A percentile compares a stretch with the other conserved stretches of the same genome.
Evolutionary conservation across 1,140 invertebrate genomes (phyloP).

Genomic region (Pseudomyrmex sp.): DNA sequence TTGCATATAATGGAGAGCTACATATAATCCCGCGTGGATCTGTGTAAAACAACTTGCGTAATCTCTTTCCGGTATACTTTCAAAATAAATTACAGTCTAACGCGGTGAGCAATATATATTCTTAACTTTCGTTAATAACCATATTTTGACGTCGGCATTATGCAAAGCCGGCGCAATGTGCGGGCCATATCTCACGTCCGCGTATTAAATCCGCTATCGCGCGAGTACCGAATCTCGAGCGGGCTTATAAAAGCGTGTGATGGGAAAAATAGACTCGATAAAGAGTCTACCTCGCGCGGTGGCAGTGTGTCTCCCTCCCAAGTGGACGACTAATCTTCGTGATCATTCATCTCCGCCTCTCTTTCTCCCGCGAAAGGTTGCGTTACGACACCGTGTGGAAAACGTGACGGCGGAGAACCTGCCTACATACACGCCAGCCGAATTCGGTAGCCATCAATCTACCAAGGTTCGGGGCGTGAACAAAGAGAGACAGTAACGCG

Average conservation of each 20-base stretch:
- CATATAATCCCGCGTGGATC: too few species aligned
- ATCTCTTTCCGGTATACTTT: not conserved
- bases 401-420: not conserved
- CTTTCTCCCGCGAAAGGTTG: slow-evolving; percentile 15
- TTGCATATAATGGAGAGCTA: not conserved
- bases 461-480: slow-evolving; percentile 1
- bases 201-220: slow-evolving; percentile 31
- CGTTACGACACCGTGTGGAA: slow-evolving; percentile 15
- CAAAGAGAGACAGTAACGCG: slow-evolving; percentile 16
- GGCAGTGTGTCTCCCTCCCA: slow-evolving; percentile 15
- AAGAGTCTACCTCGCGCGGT: not conserved
- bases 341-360: slow-evolving; percentile 33
- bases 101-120: not conserved
- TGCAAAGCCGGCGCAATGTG: slow-evolving; percentile 3
- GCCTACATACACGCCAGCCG: not conserved
- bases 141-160: slow-evolving; percentile 8
- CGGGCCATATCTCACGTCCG: slow-evolving; percentile 1
- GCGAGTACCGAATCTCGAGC: slow-evolving; percentile 19
- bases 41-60: not conserved
- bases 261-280: slow-evolving; percentile 35
- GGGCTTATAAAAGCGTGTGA: not conserved
- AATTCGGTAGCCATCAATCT: slow-evolving; percentile 57
- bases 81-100: not conserved
- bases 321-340: slow-evolving; percentile 34
- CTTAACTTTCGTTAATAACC: slow-evolving; percentile 18